A percentile compares a stretch with the other conserved stretches of the same genome.
Conservation (phyloP, 1,140 invertebrate genomes). For the Apis florea region DNA sequence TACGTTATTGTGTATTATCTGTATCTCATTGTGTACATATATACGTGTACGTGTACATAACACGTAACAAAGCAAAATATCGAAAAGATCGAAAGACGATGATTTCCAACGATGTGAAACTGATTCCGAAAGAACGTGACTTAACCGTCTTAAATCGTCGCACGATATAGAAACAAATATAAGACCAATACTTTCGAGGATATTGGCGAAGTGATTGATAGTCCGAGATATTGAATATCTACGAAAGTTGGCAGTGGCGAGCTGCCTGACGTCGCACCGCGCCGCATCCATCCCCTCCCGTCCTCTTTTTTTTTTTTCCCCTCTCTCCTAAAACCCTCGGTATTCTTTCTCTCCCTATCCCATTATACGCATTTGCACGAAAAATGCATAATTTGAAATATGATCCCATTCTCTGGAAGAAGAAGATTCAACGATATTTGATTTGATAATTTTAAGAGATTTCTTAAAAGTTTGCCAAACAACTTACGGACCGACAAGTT, state of each 20-base stretch:
- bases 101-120: constrained; percentile 24
- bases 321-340: constrained; percentile 9
- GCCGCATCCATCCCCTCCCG: not conserved
- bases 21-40: no score
- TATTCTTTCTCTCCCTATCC: constrained; percentile 57
- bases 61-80: no score
- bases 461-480: not conserved
- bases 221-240: constrained; percentile 79
- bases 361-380: constrained; percentile 11
- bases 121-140: constrained; percentile 58
- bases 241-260: constrained; percentile 68
- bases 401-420: constrained; percentile 48
- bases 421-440: constrained; percentile 49
- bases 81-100: constrained; percentile 45
- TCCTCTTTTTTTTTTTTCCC: not conserved
- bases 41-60: no score
- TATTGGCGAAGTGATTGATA: constrained; percentile 78
- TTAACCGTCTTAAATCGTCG: constrained; percentile 73
- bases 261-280: constrained; percentile 25
- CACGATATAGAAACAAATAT: constrained; percentile 75
- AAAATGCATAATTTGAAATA: constrained; percentile 45
- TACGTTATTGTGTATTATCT: no score
- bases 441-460: not conserved
- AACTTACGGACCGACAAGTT: no score
- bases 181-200: constrained; percentile 77